phyloP scores from a whole-genome alignment of 2,113 vertebrate genomes.

The Anarrhichthys ocellatus region DNA sequence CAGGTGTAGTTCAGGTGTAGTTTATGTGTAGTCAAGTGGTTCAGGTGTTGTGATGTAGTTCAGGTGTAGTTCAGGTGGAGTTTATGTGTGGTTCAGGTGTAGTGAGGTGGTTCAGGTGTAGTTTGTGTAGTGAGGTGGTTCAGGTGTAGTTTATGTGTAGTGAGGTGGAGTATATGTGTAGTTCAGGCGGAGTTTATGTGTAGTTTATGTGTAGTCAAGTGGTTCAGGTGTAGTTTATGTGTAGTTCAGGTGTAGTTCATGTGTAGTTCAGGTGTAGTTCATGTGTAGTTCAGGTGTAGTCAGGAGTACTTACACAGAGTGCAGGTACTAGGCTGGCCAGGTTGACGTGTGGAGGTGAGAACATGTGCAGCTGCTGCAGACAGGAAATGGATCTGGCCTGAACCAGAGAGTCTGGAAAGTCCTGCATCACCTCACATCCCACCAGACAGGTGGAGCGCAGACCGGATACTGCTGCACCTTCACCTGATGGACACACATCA shows the following conservation, averaged over 20 bases:
- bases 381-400: constrained; percentile 92
- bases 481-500: constrained; percentile 4
- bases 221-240: background rate
- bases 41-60: background rate
- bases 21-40: background rate
- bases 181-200: background rate
- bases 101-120: background rate
- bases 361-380: constrained; percentile 98
- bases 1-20: background rate
- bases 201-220: no score
- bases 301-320: constrained; percentile 90
- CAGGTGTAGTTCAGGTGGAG: no score
- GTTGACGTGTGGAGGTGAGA: constrained; percentile 91
- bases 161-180: no score
- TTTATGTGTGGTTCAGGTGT: no score
- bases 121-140: constrained; percentile 14
- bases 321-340: constrained; percentile 89
- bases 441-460: constrained; percentile 89
- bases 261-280: no score
- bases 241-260: no score
- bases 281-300: background rate
- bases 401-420: constrained; percentile 89
- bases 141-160: no score
- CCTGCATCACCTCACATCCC: constrained; percentile 92
- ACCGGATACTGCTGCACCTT: constrained; percentile 64